phyloP scores from a whole-genome alignment of 53 echinoderm and acorn worm species.

The Temnopleurus reevesii region DNA sequence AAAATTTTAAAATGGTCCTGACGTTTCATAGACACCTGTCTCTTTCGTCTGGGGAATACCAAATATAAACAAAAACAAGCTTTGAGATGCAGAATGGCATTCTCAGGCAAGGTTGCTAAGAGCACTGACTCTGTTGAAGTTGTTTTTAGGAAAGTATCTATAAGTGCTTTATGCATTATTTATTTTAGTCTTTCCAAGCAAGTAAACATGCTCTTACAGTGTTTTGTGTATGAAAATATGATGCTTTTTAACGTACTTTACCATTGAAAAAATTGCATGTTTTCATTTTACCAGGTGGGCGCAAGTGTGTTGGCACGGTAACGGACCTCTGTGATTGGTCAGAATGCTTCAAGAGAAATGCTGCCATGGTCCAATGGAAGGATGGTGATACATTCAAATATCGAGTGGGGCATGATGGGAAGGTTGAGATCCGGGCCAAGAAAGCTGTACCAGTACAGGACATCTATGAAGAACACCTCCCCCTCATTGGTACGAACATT shows the following conservation, averaged over 20 bases:
- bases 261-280: not conserved
- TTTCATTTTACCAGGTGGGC: conserved; percentile 56
- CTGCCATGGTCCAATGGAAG: conserved; percentile 66
- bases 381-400: conserved; percentile 34
- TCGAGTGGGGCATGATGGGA: conserved; percentile 70
- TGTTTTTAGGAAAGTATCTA: no score
- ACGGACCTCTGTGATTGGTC: conserved; percentile 29
- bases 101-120: no score
- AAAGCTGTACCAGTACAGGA: conserved; percentile 36
- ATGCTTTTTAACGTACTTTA: not conserved
- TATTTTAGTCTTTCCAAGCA: no score
- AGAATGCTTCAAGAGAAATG: conserved; percentile 33
- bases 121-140: no score
- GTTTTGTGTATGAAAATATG: no score
- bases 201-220: no score
- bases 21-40: no score
- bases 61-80: no score
- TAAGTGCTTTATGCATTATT: no score
- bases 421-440: conserved; percentile 61
- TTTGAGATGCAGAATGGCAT: no score
- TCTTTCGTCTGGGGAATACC: no score
- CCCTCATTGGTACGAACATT: conserved; percentile 55
- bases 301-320: conserved; percentile 61
- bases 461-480: conserved; percentile 65
- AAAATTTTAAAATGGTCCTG: no score